Evolutionary conservation across 2,888 invertebrate species (phyloP), one percentile per base, ranked within the genome.

Genomic region (Volucella bombylans): DNA sequence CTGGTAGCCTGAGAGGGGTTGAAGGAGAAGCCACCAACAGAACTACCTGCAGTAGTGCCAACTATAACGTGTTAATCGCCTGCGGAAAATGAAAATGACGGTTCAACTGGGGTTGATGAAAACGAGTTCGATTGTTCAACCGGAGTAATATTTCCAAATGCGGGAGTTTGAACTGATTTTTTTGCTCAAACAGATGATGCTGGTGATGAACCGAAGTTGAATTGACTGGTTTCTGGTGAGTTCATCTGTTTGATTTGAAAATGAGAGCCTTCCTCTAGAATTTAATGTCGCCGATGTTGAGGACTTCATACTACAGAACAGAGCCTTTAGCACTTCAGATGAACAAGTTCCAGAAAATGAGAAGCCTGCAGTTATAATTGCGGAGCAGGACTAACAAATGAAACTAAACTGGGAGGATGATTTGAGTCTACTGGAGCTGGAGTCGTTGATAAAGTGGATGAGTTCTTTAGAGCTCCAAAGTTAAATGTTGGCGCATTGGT

Each of bases 1-100:
- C 14, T 86, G 55, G 77, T 12, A 39, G 55, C 41, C 8, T 72
- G 76, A 10, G 76, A 3, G 23, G 23, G 64, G 11, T 61, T 65
- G 4, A 83, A 79, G 0, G 83, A 61, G 31, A 80, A 83, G 3
- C 88, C 88, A 4, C 89, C 88, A n/a, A 61, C n/a, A 10, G 62
- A 31, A 38, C 8, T 43, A 14, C 47, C 11, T 31, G 49, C n/a
- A 54, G 76, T 47, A 31, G 73, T 65, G 15, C 49, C n/a, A 23
- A 74, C 11, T 14, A 18, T 23, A 15, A 18, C 14, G 18, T 87
- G 67, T n/a, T 72, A 81, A 49, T 76, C 71, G 1, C 68, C 55
- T 15, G 59, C 39, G 1, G 69, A 47, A 38, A 81, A 79, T 2
- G 77, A 55, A 65, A 78, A 71, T 10, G 62, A 54, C 0, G 11